Percentiles rank a stretch among this genome's conserved stretches.
Evolutionary conservation across 2,113 vertebrate genomes (phyloP).

Genomic region (Chlorodrepanis virens): DNA sequence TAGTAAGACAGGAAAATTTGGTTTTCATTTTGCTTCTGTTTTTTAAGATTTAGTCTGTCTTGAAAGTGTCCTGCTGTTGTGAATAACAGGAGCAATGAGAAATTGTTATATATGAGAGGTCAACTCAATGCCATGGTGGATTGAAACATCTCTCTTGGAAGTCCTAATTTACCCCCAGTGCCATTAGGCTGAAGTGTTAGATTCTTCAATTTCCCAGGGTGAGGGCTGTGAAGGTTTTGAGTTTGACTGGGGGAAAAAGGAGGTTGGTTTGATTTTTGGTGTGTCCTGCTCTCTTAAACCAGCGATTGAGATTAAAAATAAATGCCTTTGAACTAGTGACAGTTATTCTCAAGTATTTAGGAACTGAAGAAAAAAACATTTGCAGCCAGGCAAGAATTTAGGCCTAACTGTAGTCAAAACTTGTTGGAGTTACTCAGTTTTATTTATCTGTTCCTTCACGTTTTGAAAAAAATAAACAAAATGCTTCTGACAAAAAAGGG

Average conservation of each 20-base stretch:
- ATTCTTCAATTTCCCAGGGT: background rate
- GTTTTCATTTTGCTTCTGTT: background rate
- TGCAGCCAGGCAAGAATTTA: background rate
- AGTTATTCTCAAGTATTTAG: background rate
- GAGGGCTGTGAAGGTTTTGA: background rate
- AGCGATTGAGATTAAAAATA: background rate
- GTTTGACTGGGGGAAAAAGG: background rate
- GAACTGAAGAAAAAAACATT: background rate
- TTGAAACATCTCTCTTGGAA: background rate
- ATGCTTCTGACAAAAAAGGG: background rate
- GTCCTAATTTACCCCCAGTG: background rate
- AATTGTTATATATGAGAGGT: background rate
- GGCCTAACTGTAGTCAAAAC: background rate
- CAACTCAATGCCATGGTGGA: background rate
- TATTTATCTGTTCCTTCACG: background rate
- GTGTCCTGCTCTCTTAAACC: background rate
- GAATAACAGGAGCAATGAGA: background rate
- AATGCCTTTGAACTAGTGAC: background rate
- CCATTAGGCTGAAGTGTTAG: background rate
- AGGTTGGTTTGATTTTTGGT: background rate
- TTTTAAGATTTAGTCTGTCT: background rate
- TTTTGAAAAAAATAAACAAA: background rate
- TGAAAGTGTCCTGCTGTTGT: background rate
- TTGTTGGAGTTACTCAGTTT: background rate
- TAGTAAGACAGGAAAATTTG: background rate